Base-by-base conservation (phyloP, 2,113 vertebrate genomes). In the Sporophila hypoxantha region DNA sequence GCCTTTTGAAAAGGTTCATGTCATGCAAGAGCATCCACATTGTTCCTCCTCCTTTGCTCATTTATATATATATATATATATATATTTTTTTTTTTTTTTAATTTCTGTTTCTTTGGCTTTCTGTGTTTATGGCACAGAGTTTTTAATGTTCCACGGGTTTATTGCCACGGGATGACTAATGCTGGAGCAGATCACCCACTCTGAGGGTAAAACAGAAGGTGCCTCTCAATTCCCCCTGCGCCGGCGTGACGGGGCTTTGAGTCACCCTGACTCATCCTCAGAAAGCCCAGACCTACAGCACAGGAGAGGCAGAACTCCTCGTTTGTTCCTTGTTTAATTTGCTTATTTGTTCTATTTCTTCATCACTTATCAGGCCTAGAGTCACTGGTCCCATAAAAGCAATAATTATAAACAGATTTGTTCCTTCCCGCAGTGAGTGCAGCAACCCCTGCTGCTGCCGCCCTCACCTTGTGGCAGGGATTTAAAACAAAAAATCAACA, bases 211-310 rank as follows among this genome's bases (percentile, higher is more conserved):
- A 71, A 60, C 39, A 79, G 68, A 92, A 88, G 61, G 76, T 92
- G 76, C 61, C 46, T 90, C 87, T 88, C 47, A 46, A 4, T 68
- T 82, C 39, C 56, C 74, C 36, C 52, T 30, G 41, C 1, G 4
- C 75, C 0, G 0, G 14, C 4, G 1, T 91, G 80, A 79, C 25
- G 5, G 36, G 26, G 36, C 17, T 61, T 91, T 94, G 91, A 92
- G 65, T 94, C 92, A 94, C 39, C 75, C 82, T 94, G 93, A 92
- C 69, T 95, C 79, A 93, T 82, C 61, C 82, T 67, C 65, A 49
- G 57, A 49, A 87, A 12, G 30, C n/a, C 75, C 78, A 71, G 91
- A 92, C 87, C 89, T 93, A 91, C 91, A 95, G 79, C 84, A 83
- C 85, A 47, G 74, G 78, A 69, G 23, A 74, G 50, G 71, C 26